phyloP scores from a whole-genome alignment of 2,113 vertebrate species.

The Prunella himalayana region DNA sequence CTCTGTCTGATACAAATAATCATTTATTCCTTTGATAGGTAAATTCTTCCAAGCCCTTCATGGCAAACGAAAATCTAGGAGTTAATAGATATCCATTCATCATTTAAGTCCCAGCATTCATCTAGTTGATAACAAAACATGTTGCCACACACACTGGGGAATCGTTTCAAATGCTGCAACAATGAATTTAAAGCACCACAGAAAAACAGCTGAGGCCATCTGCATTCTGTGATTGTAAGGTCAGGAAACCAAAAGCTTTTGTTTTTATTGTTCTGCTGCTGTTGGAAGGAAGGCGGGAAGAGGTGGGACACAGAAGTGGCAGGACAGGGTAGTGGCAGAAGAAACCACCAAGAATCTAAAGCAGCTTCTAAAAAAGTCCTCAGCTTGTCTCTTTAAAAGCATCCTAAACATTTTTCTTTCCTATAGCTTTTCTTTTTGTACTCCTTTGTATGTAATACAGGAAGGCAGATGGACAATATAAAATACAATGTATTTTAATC shows the following conservation, averaged over 20 bases:
- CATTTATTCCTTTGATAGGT: background rate
- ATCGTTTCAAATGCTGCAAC: background rate
- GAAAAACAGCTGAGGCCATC: background rate
- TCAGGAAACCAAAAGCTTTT: constrained; percentile 37
- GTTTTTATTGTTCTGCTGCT: background rate
- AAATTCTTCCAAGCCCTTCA: background rate
- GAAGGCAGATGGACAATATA: background rate
- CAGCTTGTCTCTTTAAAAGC: background rate
- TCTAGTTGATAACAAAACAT: background rate
- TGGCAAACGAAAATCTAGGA: background rate
- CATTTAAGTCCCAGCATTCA: background rate
- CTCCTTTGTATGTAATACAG: background rate
- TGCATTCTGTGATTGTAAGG: background rate
- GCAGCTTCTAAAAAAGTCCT: background rate
- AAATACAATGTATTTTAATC: background rate
- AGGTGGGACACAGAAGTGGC: background rate
- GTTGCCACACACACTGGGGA: background rate
- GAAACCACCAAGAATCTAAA: background rate
- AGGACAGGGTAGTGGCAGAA: background rate
- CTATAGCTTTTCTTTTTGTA: background rate
- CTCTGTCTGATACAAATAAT: background rate
- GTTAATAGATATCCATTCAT: background rate
- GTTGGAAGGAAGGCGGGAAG: background rate
- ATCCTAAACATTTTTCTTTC: background rate
- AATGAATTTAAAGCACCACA: background rate